These are phyloP conservation scores for Porites lobata DNA, from an alignment of 92 coral and sea anemone species.

Conservation along the genomic window DNA sequence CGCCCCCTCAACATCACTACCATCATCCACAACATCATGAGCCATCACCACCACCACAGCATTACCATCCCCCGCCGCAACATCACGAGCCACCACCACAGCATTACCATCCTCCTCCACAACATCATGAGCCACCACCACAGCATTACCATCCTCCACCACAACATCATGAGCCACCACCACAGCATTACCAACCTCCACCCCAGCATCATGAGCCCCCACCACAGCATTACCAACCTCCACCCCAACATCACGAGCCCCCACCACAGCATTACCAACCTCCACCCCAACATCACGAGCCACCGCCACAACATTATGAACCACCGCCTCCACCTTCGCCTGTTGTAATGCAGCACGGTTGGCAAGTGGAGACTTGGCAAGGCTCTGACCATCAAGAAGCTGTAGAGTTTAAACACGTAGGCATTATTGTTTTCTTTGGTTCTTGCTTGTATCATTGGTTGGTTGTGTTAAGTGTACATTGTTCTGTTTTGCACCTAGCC, in stretches of 20 bases:
- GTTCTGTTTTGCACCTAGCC: background rate
- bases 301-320: constrained; percentile 10
- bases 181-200: background rate
- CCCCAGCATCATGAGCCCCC: constrained; percentile 6
- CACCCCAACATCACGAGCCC: constrained; percentile 14
- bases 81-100: constrained; percentile 6
- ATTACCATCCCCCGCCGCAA: background rate
- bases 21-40: constrained; percentile 5
- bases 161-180: background rate
- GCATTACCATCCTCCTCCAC: constrained; percentile 31
- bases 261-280: constrained; percentile 28
- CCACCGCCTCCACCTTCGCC: constrained; percentile 19
- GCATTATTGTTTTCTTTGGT: constrained; percentile 35
- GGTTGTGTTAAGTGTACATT: background rate
- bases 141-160: background rate
- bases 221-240: background rate
- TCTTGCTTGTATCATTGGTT: constrained; percentile 1
- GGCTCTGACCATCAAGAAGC: constrained; percentile 42
- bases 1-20: constrained; percentile 9
- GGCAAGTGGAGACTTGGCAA: constrained; percentile 34
- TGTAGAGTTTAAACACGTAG: constrained; percentile 34
- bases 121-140: background rate
- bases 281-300: constrained; percentile 20
- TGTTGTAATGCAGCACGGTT: constrained; percentile 6
- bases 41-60: background rate